phyloP scores from a whole-genome alignment of 2,113 vertebrate genomes.

The Hippolais icterina region DNA sequence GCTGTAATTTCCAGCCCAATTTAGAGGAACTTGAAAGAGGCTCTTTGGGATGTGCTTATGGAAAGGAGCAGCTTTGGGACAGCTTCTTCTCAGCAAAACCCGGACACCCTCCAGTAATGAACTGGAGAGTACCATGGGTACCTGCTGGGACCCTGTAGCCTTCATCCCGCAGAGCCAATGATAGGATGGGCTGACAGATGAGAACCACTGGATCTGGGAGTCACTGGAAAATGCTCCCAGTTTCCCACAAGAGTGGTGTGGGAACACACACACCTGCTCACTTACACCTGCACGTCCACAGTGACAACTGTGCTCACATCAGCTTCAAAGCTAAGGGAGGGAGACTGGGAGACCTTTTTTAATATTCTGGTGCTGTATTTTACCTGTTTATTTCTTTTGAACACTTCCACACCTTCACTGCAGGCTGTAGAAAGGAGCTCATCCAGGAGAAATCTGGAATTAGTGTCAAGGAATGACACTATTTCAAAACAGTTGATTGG shows the following conservation, averaged over 20 bases:
- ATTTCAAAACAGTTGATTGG: not conserved
- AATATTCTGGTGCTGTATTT: rapidly evolving
- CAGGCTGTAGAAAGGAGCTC: not conserved
- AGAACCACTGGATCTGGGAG: not conserved
- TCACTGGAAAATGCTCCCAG: not conserved
- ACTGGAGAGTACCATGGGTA: not conserved
- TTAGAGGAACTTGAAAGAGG: not conserved
- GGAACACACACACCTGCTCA: not conserved
- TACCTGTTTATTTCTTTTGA: not conserved
- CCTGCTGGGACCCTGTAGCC: rapidly evolving
- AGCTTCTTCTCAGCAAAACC: not conserved
- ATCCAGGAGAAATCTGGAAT: not conserved
- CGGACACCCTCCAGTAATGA: rapidly evolving
- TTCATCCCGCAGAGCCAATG: not conserved
- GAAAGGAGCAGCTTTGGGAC: not conserved
- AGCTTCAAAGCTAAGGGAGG: not conserved
- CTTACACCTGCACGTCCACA: not conserved
- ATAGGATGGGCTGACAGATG: not conserved
- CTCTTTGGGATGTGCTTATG: not conserved
- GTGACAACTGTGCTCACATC: not conserved
- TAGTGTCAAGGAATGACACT: not conserved
- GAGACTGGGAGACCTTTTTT: not conserved
- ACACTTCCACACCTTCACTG: rapidly evolving
- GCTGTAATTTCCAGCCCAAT: not conserved
- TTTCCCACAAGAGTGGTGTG: not conserved